Base-by-base conservation (phyloP, 1,140 invertebrate species). In the Drosophila kepulauana region DNA sequence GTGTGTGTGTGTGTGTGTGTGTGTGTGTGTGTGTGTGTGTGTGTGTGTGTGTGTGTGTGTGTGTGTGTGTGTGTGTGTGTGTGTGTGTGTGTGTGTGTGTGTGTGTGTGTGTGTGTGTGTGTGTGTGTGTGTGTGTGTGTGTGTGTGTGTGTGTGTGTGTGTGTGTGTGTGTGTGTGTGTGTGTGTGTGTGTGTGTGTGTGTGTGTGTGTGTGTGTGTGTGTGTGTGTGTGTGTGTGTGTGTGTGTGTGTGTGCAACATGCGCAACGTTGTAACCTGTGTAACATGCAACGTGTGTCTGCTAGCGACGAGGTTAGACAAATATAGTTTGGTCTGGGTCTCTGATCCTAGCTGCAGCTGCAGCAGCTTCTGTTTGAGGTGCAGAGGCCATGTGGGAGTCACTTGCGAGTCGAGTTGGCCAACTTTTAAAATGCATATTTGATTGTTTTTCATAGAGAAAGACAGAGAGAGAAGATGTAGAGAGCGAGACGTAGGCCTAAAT, bases 401-500 rank as follows among this genome's bases (percentile, higher is more conserved):
- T 56, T 65, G 41, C 70, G 59, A 73, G 72, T 67, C 46, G 30
- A 61, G 63, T 62, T 56, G 77, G 70, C 62, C 76, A 79, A 87
- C 80, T 88, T 88, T 89, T 80, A 88, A 87, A 87, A 88, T 88
- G 80, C 84, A 88, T 88, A 89, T 89, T 88, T 88, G 81, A 88
- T 89, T 88, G 82, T 86, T 76, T 76, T 72, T 72, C 66, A 65
- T 72, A 10, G 43, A 43, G 41, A 5, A 13, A 13, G 11, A 41
- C n/a, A n/a, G 38, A 5, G 5, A 6, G 3, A 0, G n/a, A 1
- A 10, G 13, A 13, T 13, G 20, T n/a, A 46, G 43, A 41, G 6
- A 43, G n/a, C 57, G 30, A 43, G 38, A 2, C 6, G 16, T n/a
- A 10, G 45, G 54, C 41, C 64, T 54, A 67, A 72, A 70, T 57